Conservation (phyloP, 2,113 vertebrate genomes). For the Laticauda colubrina region DNA sequence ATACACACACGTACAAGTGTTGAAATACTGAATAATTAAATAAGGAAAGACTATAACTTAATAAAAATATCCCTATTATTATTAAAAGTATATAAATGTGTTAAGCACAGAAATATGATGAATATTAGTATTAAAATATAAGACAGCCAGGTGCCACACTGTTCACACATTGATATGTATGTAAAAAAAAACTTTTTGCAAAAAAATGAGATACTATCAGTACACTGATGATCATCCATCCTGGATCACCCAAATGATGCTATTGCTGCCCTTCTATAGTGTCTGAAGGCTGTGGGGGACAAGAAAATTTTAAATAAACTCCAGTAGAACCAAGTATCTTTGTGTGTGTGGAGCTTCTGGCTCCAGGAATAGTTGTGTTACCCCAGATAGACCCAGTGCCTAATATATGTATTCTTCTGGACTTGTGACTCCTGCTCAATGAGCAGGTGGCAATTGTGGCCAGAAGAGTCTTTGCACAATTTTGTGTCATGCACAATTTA, state of each 20-base stretch:
- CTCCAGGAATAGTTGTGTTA: not conserved
- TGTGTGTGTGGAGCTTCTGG: not conserved
- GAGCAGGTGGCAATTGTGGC: not conserved
- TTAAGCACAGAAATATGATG: no score
- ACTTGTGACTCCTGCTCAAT: not conserved
- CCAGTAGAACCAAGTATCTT: not conserved
- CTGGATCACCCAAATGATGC: not conserved
- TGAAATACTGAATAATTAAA: no score
- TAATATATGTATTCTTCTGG: not conserved
- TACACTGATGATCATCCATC: not conserved
- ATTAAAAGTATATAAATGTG: no score
- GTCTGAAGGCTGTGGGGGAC: not conserved
- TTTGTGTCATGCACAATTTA: not conserved
- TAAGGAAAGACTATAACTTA: no score
- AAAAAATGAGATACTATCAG: no score
- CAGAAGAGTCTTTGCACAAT: not conserved
- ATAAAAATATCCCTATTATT: no score
- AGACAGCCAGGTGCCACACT: no score
- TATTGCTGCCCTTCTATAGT: not conserved
- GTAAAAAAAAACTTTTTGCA: no score
- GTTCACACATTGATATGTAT: no score
- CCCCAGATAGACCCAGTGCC: not conserved
- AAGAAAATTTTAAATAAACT: not conserved
- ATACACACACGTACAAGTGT: no score
- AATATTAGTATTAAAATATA: no score